Evolutionary conservation across 2,888 invertebrate species (phyloP).

Genomic region (Leistus spinibarbis): DNA sequence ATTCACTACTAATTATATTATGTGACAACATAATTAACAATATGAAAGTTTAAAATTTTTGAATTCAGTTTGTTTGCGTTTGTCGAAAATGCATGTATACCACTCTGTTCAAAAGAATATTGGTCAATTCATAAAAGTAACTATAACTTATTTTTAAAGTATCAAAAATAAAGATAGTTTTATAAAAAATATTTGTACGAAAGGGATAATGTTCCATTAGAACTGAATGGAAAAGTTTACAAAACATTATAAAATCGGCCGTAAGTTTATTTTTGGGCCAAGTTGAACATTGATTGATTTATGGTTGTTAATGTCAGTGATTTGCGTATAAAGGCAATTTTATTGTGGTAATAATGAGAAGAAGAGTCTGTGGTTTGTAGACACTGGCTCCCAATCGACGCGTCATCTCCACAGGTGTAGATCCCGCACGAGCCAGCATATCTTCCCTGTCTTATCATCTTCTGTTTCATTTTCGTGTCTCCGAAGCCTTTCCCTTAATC

Average conservation of each 20-base stretch:
- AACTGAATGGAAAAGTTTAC: too few relatives aligned
- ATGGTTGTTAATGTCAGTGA: background rate
- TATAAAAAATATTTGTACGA: too few relatives aligned
- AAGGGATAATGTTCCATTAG: too few relatives aligned
- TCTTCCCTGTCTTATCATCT: background rate
- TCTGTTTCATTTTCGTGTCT: background rate
- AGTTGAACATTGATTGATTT: background rate
- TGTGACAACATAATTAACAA: constrained; percentile 20
- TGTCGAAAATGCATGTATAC: background rate
- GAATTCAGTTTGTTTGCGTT: background rate
- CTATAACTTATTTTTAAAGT: too few relatives aligned
- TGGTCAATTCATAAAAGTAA: too few relatives aligned
- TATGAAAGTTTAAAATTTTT: background rate
- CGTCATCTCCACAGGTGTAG: constrained; percentile 31
- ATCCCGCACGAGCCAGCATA: background rate
- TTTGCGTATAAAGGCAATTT: background rate
- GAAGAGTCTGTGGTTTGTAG: background rate
- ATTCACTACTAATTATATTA: constrained; percentile 21
- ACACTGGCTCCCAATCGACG: background rate
- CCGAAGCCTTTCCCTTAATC: constrained; percentile 9
- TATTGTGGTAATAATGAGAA: constrained; percentile 17
- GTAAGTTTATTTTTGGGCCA: background rate
- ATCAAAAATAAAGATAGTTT: too few relatives aligned
- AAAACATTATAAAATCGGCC: background rate
- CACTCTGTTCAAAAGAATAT: background rate